Base-by-base conservation (phyloP, 1,140 invertebrate genomes). In the Idris sp. region DNA sequence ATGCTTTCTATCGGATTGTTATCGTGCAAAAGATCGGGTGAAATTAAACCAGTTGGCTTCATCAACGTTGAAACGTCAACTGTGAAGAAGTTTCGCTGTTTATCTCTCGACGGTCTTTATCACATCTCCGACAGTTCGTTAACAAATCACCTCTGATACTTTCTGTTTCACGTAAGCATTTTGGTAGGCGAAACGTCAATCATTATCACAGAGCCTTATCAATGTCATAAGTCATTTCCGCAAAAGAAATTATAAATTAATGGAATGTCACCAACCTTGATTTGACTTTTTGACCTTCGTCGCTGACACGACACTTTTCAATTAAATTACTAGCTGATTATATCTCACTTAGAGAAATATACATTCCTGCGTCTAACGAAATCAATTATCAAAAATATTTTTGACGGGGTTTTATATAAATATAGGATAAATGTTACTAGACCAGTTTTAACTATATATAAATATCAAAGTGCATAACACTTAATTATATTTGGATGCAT, bases 191-290 rank as follows among this genome's bases (percentile, higher is more conserved):
- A 36, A 53, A 59, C 46, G 11, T 10, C 36, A 51, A 51, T 61
- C 53, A 31, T 59, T 73, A 49, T 64, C 65, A 5, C 26, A 31
- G 36, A 36, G 43, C 73, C 76, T n/a, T 77, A 81, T 83, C 79
- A 46, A 33, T 26, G 19, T 49, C 68, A 54, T 75, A 40, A 81
- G 46, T 78, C 41, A n/a, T 48, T 30, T 53, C 19, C 36, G 44
- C 48, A 36, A 68, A 76, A 77, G 79, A 81, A 77, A 81, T 79
- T 81, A 69, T 59, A 80, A 83, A 81, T 83, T 81, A 81, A 81
- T 78, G 54, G 61, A 68, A 58, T 33, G 62, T 54, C 43, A 30
- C 22, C 28, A 26, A 28, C 25, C 40, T 68, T 58, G 33, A 40
- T 38, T 18, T 41, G 11, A 33, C 38, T 64, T 35, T 43, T 44